Evolutionary conservation across 2,113 vertebrate species (phyloP).

Genomic region (Heliornis fulica): DNA sequence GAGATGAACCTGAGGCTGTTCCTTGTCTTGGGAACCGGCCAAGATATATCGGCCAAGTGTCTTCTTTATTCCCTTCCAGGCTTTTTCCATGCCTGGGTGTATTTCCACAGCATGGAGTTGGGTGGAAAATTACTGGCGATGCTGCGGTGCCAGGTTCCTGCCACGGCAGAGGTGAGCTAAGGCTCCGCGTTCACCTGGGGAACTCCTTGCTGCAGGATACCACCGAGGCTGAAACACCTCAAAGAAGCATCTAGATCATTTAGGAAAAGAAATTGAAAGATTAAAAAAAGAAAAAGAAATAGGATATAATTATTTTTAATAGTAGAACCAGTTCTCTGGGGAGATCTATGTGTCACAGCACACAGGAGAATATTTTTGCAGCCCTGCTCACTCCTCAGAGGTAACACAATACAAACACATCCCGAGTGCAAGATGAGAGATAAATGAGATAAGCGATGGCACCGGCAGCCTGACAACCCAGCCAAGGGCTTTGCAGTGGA

Average conservation of each 20-base stretch:
- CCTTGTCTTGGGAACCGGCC: not conserved
- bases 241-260: not conserved
- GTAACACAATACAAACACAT: not conserved
- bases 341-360: not conserved
- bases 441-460: rapidly evolving
- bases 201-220: not conserved
- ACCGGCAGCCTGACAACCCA: not conserved
- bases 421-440: too few relatives aligned
- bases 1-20: not conserved
- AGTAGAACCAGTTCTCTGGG: not conserved
- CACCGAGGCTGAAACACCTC: not conserved
- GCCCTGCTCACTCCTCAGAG: not conserved
- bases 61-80: constrained; percentile 44
- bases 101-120: not conserved
- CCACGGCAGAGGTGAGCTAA: not conserved
- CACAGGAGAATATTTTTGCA: not conserved
- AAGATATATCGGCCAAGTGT: constrained; percentile 2
- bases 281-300: too few relatives aligned
- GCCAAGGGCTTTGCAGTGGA: not conserved
- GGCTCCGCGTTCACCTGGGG: not conserved
- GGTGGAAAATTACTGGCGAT: constrained; percentile 38
- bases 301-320: too few relatives aligned
- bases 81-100: constrained; percentile 13
- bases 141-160: not conserved
- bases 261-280: not conserved